phyloP scores from a whole-genome alignment of 2,888 invertebrate genomes.

The Chirona hameri region DNA sequence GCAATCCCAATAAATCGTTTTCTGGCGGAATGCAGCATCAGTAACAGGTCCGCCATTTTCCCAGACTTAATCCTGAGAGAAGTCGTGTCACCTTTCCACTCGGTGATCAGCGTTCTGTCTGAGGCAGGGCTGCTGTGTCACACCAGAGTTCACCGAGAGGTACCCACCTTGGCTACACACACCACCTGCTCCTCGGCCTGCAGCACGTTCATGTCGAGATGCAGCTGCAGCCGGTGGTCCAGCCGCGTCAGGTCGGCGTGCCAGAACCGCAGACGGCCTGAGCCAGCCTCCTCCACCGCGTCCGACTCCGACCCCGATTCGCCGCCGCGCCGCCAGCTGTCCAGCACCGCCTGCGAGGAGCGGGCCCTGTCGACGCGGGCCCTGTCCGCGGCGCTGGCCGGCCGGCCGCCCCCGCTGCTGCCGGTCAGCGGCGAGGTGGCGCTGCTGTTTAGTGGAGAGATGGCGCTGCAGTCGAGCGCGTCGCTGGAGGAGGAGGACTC shows the following conservation, averaged over 20 bases:
- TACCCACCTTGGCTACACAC: conserved; percentile 53
- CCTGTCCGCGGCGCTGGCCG: neutral
- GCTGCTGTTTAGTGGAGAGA: neutral
- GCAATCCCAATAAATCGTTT: no score
- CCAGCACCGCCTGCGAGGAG: neutral
- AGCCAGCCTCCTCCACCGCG: neutral
- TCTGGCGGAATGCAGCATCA: no score
- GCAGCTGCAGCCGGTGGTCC: conserved; percentile 59
- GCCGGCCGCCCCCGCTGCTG: neutral
- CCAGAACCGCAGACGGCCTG: conserved; percentile 51
- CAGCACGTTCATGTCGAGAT: conserved; percentile 56
- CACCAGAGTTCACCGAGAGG: conserved; percentile 37
- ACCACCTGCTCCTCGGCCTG: conserved; percentile 54
- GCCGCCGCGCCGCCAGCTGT: neutral
- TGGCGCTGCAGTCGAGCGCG: neutral
- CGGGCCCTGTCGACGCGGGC: neutral
- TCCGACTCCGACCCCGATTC: neutral
- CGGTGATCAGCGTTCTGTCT: no score
- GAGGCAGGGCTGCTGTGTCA: no score
- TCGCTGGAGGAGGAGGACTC: neutral
- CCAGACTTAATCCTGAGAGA: no score
- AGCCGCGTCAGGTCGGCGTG: conserved; percentile 55
- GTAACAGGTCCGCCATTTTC: no score
- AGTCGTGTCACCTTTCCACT: no score
- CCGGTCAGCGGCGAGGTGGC: neutral